A percentile compares a stretch with the other conserved stretches of the same genome.
These are phyloP conservation scores for Coracias cyanogaster DNA, from an alignment of 2,797 vertebrate species.

Conservation along the genomic window DNA sequence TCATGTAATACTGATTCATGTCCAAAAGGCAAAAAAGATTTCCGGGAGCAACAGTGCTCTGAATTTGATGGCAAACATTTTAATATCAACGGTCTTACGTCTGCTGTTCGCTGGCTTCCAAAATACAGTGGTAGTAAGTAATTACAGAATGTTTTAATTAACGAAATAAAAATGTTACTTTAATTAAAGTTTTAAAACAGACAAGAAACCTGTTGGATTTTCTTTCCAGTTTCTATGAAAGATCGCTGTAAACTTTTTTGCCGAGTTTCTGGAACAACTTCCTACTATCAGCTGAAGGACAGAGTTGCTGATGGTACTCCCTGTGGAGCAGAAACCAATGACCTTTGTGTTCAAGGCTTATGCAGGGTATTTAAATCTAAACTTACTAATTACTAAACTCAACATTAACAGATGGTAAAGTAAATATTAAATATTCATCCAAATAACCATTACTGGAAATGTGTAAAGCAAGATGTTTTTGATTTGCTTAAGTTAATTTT, in stretches of 20 bases:
- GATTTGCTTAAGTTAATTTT: background rate
- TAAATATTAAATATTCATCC: background rate
- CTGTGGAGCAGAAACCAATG: constrained; percentile 92
- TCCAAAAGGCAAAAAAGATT: constrained; percentile 90
- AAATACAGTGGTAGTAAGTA: constrained; percentile 98
- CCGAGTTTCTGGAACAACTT: constrained; percentile 91
- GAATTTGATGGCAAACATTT: constrained; percentile 96
- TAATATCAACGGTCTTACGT: constrained; percentile 94
- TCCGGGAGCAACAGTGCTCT: constrained; percentile 94
- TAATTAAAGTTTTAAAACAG: background rate
- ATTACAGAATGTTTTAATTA: background rate
- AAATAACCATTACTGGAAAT: constrained; percentile 8
- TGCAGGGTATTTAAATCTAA: constrained; percentile 89
- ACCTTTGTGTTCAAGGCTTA: constrained; percentile 98
- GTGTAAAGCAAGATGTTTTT: background rate
- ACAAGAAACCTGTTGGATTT: constrained; percentile 61
- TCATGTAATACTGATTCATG: constrained; percentile 96
- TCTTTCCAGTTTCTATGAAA: constrained; percentile 90
- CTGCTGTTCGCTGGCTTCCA: constrained; percentile 93
- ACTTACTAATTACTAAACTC: constrained; percentile 39
- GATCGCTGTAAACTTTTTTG: constrained; percentile 99
- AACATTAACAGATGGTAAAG: constrained; percentile 7
- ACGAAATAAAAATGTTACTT: background rate
- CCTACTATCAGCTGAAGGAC: constrained; percentile 96
- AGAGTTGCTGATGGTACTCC: constrained; percentile 93